Evolutionary conservation across 2,797 vertebrate genomes (phyloP), one percentile per base, ranked within the genome.

Genomic region (Ispidina picta): DNA sequence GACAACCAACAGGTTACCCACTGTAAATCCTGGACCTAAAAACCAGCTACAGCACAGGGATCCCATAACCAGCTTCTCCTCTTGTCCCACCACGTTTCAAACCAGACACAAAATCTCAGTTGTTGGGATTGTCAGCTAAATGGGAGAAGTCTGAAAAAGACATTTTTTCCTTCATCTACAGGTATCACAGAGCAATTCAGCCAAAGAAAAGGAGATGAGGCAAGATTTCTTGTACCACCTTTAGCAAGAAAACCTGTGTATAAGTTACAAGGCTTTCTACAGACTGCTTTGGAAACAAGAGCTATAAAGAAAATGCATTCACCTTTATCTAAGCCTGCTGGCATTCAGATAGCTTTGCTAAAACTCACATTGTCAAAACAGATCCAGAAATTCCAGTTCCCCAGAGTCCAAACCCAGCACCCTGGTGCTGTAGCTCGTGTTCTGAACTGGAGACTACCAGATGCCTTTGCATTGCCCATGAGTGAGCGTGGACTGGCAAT

Each of bases 381-480:
- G 80, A 39, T 28, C 69, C 9, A 18, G 68, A 66, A 48, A 26
- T 12, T 41, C n/a, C 26, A 60, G 33, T 41, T 82, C 19, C 31
- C 28, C 0, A 0, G 12, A 16, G 26, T 14, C 69, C 70, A 76
- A 62, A 5, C 7, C 8, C 82, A 89, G 84, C 29, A 77, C 35
- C 2, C 2, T 0, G 0, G 0, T 39, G 68, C 41, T 14, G 68
- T 44, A 48, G 43, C 3, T 22, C 21, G 19, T 13, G 3, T 15
- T 79, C 54, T 3, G 3, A 75, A 9, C n/a, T n/a, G 3, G 26
- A 81, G 64, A 86, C 39, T 7, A 63, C 31, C 39, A 75, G 54
- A 55, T 49, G 49, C 51, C 55, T 52, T 28, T 21, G 35, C 65
- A 29, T 55, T 55, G 37, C 35, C 65, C 70, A 8, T 1, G 63